These are phyloP conservation scores for Manis pentadactyla DNA, from an alignment of 2,797 vertebrate genomes.

Conservation along the genomic window DNA sequence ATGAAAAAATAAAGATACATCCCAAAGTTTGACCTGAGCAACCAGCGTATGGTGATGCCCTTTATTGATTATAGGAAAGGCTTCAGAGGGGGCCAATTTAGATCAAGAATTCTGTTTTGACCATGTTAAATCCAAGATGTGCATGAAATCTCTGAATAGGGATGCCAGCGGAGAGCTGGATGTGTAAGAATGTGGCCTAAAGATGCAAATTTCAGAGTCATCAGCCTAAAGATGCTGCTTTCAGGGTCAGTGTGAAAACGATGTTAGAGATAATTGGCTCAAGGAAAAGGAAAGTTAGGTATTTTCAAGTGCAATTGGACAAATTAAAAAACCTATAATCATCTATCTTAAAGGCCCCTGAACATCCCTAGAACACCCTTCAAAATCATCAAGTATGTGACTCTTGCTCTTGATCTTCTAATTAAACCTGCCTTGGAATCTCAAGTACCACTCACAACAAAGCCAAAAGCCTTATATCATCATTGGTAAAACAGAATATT, in stretches of 20 bases:
- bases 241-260: background rate
- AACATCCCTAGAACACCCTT: background rate
- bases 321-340: slow-evolving; percentile 25
- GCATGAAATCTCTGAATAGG: background rate
- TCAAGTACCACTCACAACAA: background rate
- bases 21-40: background rate
- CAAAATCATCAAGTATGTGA: background rate
- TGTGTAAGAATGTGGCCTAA: background rate
- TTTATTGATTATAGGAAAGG: background rate
- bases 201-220: background rate
- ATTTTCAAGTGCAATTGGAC: slow-evolving; percentile 52
- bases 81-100: background rate
- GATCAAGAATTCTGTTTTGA: background rate
- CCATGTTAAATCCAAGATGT: background rate
- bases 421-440: background rate
- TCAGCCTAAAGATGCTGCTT: background rate
- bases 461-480: slow-evolving; percentile 28
- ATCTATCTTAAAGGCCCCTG: background rate
- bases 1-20: background rate
- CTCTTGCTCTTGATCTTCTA: background rate
- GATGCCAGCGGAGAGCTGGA: background rate
- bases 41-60: background rate
- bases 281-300: background rate
- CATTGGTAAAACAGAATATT: background rate
- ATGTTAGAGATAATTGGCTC: background rate